Percentiles rank a stretch among this genome's conserved stretches.
These are phyloP conservation scores for Scrobipalpa atriplicella DNA, from an alignment of 2,888 invertebrate genomes.

Conservation along the genomic window DNA sequence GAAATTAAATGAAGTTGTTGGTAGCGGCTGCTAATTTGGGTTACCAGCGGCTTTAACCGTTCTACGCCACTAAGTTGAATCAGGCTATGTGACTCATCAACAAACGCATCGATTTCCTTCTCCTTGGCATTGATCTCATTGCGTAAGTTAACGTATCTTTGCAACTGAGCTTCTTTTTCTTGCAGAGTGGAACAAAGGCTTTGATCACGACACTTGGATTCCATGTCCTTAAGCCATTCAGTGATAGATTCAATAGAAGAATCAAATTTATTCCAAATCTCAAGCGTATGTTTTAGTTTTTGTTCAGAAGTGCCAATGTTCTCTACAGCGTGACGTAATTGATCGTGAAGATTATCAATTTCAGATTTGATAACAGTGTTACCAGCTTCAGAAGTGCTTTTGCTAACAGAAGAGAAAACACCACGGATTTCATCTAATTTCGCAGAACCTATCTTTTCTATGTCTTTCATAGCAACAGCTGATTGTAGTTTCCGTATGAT, in stretches of 20 bases:
- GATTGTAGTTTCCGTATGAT: slow-evolving; percentile 88
- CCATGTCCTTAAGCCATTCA: slow-evolving; percentile 93
- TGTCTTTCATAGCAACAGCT: slow-evolving; percentile 84
- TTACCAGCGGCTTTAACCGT: slow-evolving; percentile 92
- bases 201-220: slow-evolving; percentile 93
- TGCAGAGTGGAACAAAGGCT: slow-evolving; percentile 90
- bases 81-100: slow-evolving; percentile 94
- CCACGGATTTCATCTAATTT: slow-evolving; percentile 87
- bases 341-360: slow-evolving; percentile 86
- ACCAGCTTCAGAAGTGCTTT: slow-evolving; percentile 92
- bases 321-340: slow-evolving; percentile 85
- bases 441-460: slow-evolving; percentile 84
- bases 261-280: slow-evolving; percentile 95
- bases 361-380: slow-evolving; percentile 88
- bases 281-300: slow-evolving; percentile 88
- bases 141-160: slow-evolving; percentile 87
- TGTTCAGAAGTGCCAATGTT: slow-evolving; percentile 87
- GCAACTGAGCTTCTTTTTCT: slow-evolving; percentile 91
- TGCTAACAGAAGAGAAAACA: slow-evolving; percentile 85
- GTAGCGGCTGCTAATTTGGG: slow-evolving; percentile 94
- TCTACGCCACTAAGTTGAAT: slow-evolving; percentile 93
- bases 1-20: slow-evolving; percentile 90
- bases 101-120: slow-evolving; percentile 92
- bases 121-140: slow-evolving; percentile 91
- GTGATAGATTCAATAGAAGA: slow-evolving; percentile 89